These are phyloP conservation scores for Rhinoptilus africanus DNA, from an alignment of 2,113 vertebrate species.

Conservation along the genomic window DNA sequence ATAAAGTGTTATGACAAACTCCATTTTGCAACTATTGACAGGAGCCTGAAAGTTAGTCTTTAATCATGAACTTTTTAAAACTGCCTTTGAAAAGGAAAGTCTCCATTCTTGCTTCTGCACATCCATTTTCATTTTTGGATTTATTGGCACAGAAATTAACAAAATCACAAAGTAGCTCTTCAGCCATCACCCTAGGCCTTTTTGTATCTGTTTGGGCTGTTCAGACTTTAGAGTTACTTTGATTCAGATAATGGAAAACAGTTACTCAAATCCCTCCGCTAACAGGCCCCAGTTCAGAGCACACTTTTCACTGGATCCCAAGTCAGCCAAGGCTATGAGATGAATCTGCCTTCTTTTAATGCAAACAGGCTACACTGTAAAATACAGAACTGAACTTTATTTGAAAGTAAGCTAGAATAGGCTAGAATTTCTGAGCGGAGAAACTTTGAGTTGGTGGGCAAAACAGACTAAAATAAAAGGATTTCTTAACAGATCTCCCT, in stretches of 20 bases:
- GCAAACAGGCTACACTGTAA: background rate
- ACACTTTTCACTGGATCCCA: background rate
- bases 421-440: background rate
- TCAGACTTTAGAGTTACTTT: background rate
- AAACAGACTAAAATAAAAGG: background rate
- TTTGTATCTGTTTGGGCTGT: background rate
- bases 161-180: background rate
- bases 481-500: background rate
- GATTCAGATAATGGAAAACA: background rate
- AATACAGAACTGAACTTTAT: background rate
- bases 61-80: constrained; percentile 14
- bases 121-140: background rate
- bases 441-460: background rate
- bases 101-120: background rate
- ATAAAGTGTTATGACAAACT: constrained; percentile 27
- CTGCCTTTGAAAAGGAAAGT: background rate
- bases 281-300: background rate
- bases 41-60: constrained; percentile 10
- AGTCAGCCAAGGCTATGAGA: background rate
- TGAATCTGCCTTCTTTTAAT: background rate
- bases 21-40: constrained; percentile 37
- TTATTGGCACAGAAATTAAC: background rate
- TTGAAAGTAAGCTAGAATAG: background rate
- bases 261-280: background rate
- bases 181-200: background rate